Conservation (phyloP, 2,113 vertebrate species). For the Phylloscopus trochiloides region DNA sequence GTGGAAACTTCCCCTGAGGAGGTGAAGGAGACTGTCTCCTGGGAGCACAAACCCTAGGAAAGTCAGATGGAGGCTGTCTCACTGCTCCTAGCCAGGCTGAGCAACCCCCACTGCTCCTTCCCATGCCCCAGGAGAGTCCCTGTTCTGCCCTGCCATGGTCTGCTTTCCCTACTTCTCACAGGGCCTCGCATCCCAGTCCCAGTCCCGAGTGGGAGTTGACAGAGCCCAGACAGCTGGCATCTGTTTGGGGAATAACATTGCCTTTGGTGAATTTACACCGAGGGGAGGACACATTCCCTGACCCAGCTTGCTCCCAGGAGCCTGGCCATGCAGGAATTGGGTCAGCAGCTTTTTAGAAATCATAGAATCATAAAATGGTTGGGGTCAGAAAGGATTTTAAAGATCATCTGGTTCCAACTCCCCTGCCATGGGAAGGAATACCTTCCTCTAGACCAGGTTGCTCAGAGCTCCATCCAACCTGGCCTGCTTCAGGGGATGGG, state of each 20-base stretch:
- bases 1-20: neutral
- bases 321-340: neutral
- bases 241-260: neutral
- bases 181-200: rapidly evolving
- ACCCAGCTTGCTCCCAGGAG: neutral
- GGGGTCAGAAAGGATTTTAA: neutral
- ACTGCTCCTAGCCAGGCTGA: neutral
- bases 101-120: neutral
- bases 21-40: neutral
- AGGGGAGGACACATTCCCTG: neutral
- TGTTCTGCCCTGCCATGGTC: neutral
- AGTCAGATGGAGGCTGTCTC: neutral
- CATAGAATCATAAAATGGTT: neutral
- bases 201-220: neutral
- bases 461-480: neutral
- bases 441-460: neutral
- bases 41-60: neutral
- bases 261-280: neutral
- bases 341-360: neutral
- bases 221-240: neutral
- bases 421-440: neutral
- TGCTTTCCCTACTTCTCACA: neutral
- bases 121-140: rapidly evolving
- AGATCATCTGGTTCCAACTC: neutral
- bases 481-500: neutral